These are phyloP conservation scores for Thrips palmi DNA, from an alignment of 1,140 invertebrate genomes.

Conservation along the genomic window DNA sequence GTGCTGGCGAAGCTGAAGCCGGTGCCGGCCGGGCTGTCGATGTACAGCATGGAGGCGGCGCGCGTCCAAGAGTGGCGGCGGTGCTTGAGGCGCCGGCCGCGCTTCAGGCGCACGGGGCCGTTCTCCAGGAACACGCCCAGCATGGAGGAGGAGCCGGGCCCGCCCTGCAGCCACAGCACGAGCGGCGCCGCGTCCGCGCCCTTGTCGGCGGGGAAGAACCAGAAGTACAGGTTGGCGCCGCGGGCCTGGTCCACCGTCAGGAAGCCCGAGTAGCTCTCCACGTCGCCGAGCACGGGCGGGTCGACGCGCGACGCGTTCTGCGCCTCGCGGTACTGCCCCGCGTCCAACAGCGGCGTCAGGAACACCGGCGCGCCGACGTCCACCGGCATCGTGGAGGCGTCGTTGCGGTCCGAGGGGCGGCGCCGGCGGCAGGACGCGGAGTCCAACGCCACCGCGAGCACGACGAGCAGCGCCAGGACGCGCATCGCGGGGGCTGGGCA, in stretches of 20 bases:
- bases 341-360: too few species aligned
- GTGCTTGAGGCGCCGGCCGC: conserved; percentile 26
- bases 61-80: conserved; percentile 45
- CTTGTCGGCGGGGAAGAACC: conserved; percentile 47
- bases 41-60: conserved; percentile 59
- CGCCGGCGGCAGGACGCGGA: too few species aligned
- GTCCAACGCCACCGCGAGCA: too few species aligned
- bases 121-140: conserved; percentile 68
- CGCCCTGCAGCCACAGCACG: conserved; percentile 70
- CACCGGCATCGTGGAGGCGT: too few species aligned
- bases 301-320: too few species aligned
- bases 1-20: conserved; percentile 52
- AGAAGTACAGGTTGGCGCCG: conserved; percentile 72
- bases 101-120: conserved; percentile 13
- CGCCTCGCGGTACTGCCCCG: too few species aligned
- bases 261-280: conserved; percentile 21
- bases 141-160: conserved; percentile 60
- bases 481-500: too few species aligned
- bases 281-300: too few species aligned
- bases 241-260: conserved; percentile 29
- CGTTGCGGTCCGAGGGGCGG: too few species aligned
- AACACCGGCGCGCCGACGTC: too few species aligned
- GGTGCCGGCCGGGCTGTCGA: conserved; percentile 76
- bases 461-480: too few species aligned
- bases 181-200: conserved; percentile 25